Evolutionary conservation across 2,797 vertebrate genomes (phyloP).

Genomic region (Coregonus suidteri): DNA sequence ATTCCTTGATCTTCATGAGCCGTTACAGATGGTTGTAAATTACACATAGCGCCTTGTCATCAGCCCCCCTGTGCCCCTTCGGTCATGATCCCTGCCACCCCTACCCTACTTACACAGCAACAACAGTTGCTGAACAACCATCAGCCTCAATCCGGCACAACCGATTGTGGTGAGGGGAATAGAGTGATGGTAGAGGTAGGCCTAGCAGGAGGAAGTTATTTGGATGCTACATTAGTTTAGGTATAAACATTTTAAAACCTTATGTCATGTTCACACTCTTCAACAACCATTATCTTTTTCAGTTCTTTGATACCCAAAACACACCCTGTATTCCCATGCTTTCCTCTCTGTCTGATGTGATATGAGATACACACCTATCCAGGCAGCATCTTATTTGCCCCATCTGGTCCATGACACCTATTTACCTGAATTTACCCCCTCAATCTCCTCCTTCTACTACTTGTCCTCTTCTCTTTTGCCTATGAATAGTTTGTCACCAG

Average conservation of each 20-base stretch:
- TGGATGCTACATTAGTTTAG: not conserved
- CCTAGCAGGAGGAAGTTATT: not conserved
- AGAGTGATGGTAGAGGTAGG: not conserved
- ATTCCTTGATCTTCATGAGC: conserved; percentile 50
- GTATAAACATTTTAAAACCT: not conserved
- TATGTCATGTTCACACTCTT: not conserved
- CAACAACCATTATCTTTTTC: not conserved
- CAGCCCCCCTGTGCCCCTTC: not conserved
- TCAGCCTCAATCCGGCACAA: not conserved
- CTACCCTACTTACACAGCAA: not conserved
- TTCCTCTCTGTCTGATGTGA: too few relatives aligned
- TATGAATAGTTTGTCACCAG: not conserved
- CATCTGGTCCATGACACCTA: not conserved
- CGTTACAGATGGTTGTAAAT: conserved; percentile 50
- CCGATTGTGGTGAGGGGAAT: not conserved
- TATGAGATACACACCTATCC: too few relatives aligned
- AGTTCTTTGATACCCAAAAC: not conserved
- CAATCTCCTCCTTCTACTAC: not conserved
- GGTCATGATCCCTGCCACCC: not conserved
- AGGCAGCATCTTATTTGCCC: not conserved
- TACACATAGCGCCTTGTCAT: conserved; percentile 20
- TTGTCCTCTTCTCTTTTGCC: not conserved
- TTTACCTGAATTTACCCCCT: not conserved
- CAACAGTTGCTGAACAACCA: not conserved
- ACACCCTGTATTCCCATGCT: too few relatives aligned